phyloP scores from a whole-genome alignment of 1,140 invertebrate species.

The Drosophila littoralis region DNA sequence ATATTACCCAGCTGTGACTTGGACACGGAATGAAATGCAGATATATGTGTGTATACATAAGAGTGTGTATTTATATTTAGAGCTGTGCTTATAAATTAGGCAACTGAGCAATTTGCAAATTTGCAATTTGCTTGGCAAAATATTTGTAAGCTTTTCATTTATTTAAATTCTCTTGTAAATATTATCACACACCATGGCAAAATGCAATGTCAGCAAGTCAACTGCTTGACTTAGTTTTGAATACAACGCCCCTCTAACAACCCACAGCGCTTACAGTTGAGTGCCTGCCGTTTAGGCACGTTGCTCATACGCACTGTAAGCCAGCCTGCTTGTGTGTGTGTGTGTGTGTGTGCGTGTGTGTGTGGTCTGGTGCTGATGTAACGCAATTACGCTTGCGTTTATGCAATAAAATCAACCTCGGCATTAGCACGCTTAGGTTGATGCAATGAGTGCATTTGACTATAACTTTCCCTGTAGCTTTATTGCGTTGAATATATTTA shows the following conservation, averaged over 20 bases:
- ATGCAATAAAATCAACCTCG: conserved; percentile 26
- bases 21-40: background rate
- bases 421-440: background rate
- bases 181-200: conserved; percentile 9
- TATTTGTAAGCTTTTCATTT: conserved; percentile 40
- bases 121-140: conserved; percentile 32
- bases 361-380: conserved; percentile 1
- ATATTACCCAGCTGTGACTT: conserved; percentile 36
- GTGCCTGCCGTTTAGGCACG: conserved; percentile 18
- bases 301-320: conserved; percentile 38
- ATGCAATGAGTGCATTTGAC: conserved; percentile 12
- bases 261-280: conserved; percentile 1
- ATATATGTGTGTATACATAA: background rate
- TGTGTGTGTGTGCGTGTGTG: background rate
- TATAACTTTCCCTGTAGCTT: background rate
- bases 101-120: conserved; percentile 9
- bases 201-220: conserved; percentile 38
- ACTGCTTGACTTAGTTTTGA: conserved; percentile 18
- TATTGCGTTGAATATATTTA: no score
- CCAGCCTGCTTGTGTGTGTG: background rate
- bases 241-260: background rate
- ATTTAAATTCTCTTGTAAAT: conserved; percentile 24
- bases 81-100: conserved; percentile 31
- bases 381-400: conserved; percentile 22
- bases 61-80: background rate